These are phyloP conservation scores for Gallinago paraguaiae DNA, from an alignment of 2,113 vertebrate genomes.

Conservation along the genomic window DNA sequence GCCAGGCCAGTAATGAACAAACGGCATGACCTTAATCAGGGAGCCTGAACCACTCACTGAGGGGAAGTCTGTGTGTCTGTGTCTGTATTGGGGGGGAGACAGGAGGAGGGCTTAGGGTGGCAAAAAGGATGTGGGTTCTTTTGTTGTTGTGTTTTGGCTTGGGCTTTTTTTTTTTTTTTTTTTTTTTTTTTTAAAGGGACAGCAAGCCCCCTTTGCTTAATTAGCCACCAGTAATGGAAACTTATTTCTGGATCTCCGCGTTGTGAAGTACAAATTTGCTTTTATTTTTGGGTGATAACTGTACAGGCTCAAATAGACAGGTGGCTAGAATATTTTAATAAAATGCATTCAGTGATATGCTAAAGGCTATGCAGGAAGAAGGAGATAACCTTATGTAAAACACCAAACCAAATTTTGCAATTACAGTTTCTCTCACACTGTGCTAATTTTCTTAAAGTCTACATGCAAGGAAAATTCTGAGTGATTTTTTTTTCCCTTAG, in stretches of 20 bases:
- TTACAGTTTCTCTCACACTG: constrained; percentile 40
- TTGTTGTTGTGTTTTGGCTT: constrained; percentile 50
- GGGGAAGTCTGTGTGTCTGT: constrained; percentile 60
- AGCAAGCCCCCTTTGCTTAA: background rate
- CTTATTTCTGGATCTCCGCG: constrained; percentile 14
- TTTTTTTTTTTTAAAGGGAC: constrained; percentile 8
- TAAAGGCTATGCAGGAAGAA: constrained; percentile 52
- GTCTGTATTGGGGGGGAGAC: background rate
- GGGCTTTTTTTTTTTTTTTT: background rate
- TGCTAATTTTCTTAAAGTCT: constrained; percentile 44
- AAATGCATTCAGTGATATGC: constrained; percentile 33
- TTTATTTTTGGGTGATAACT: constrained; percentile 51
- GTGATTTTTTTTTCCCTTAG: background rate
- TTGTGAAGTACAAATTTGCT: constrained; percentile 21
- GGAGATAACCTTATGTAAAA: constrained; percentile 49
- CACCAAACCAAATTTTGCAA: constrained; percentile 51
- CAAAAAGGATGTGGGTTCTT: constrained; percentile 56
- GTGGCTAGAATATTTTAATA: constrained; percentile 50
- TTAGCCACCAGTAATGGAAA: constrained; percentile 23
- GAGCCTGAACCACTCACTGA: constrained; percentile 72
- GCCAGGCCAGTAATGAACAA: constrained; percentile 88
- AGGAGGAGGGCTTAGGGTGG: constrained; percentile 7
- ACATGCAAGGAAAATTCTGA: background rate
- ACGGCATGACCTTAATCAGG: constrained; percentile 90
- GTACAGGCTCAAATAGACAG: constrained; percentile 22